Percentiles rank a stretch among this genome's conserved stretches.
phyloP scores from a whole-genome alignment of 37 sponge, comb jelly and placozoan genomes.

The Chondrilla cf. caribensis region DNA sequence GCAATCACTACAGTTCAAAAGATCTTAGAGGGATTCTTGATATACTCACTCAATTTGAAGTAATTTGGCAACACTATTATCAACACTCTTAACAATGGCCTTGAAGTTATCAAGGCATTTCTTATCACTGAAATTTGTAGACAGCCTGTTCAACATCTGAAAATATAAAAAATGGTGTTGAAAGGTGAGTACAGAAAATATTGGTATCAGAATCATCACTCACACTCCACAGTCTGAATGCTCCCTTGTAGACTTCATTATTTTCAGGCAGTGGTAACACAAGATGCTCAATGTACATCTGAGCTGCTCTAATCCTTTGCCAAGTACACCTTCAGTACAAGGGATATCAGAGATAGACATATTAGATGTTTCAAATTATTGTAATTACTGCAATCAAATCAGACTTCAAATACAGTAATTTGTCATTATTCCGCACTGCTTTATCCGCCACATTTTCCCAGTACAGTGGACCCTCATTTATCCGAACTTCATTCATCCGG shows the following conservation, averaged over 20 bases:
- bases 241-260: slow-evolving; percentile 19
- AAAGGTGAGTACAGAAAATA: no score
- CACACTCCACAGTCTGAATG: slow-evolving; percentile 31
- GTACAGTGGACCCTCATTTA: no score
- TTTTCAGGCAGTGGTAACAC: slow-evolving; percentile 29
- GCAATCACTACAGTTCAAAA: no score
- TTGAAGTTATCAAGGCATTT: neutral
- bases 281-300: slow-evolving; percentile 67
- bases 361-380: no score
- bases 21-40: no score
- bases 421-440: no score
- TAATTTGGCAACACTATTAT: neutral
- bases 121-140: neutral
- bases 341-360: no score
- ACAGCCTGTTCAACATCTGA: neutral
- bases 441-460: no score
- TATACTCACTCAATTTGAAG: no score
- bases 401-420: no score
- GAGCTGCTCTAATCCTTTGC: slow-evolving; percentile 47
- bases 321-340: slow-evolving; percentile 23
- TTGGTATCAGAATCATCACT: slow-evolving; percentile 10
- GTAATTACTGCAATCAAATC: no score
- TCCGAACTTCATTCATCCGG: no score
- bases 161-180: neutral
- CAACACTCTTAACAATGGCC: neutral